A percentile compares a stretch with the other conserved stretches of the same genome.
phyloP scores from a whole-genome alignment of 2,113 vertebrate species.

The Lucifuga dentata region DNA sequence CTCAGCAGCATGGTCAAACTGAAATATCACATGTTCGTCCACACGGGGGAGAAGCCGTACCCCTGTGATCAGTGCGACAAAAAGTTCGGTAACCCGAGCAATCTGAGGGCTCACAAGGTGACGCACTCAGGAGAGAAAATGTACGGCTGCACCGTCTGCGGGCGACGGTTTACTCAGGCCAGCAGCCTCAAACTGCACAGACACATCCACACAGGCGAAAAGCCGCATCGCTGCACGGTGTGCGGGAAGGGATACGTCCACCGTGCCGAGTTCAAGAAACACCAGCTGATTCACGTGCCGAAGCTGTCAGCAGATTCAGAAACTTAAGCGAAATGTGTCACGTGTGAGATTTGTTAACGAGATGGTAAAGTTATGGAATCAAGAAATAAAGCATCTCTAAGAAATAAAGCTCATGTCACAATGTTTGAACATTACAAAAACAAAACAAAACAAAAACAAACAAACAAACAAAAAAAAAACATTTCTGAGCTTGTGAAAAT shows the following conservation, averaged over 20 bases:
- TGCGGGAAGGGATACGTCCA: slow-evolving; percentile 54
- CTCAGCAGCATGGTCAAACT: slow-evolving; percentile 79
- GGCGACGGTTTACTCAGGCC: slow-evolving; percentile 56
- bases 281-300: slow-evolving; percentile 56
- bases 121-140: slow-evolving; percentile 53
- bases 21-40: slow-evolving; percentile 81
- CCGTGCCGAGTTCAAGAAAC: slow-evolving; percentile 42
- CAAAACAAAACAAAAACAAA: too few relatives aligned
- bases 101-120: slow-evolving; percentile 49
- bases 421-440: too few relatives aligned
- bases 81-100: slow-evolving; percentile 68
- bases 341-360: too few relatives aligned
- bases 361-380: too few relatives aligned
- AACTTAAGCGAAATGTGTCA: too few relatives aligned
- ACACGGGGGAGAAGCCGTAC: too few relatives aligned
- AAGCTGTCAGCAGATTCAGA: too few relatives aligned
- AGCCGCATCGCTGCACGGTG: slow-evolving; percentile 26
- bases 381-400: too few relatives aligned
- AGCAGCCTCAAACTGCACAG: slow-evolving; percentile 63
- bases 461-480: too few relatives aligned
- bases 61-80: slow-evolving; percentile 62
- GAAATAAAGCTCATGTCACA: too few relatives aligned
- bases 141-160: slow-evolving; percentile 64
- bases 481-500: too few relatives aligned
- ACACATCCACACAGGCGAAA: slow-evolving; percentile 59